phyloP scores from a whole-genome alignment of 35 echinoderm and acorn worm species.

The Heliocidaris tuberculata region DNA sequence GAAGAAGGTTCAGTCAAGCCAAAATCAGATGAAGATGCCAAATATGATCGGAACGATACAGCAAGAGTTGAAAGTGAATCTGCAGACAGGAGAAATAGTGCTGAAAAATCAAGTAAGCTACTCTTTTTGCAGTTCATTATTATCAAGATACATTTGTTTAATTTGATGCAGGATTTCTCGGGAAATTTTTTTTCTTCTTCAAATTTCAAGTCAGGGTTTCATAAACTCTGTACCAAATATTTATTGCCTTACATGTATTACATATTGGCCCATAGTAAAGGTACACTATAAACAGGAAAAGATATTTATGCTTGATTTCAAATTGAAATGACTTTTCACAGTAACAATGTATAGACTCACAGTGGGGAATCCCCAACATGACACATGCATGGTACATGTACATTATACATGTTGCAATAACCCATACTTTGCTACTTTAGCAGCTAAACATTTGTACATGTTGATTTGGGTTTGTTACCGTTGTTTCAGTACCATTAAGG shows the following conservation, averaged over 20 bases:
- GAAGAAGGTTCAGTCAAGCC: not conserved
- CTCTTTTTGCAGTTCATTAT: not conserved
- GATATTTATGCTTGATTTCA: not conserved
- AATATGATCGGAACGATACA: not conserved
- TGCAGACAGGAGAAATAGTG: not conserved
- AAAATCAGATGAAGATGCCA: not conserved
- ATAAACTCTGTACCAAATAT: too few relatives aligned
- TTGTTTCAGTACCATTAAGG: too few relatives aligned
- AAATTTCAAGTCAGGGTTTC: too few relatives aligned
- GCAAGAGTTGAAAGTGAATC: not conserved
- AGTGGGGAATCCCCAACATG: not conserved
- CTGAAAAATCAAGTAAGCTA: not conserved
- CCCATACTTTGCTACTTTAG: not conserved
- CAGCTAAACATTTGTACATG: too few relatives aligned
- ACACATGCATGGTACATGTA: not conserved
- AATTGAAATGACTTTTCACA: not conserved
- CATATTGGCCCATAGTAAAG: too few relatives aligned
- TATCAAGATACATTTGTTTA: too few relatives aligned
- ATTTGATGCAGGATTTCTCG: too few relatives aligned
- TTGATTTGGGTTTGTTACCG: too few relatives aligned
- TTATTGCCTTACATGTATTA: too few relatives aligned
- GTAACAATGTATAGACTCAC: not conserved
- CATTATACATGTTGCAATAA: not conserved
- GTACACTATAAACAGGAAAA: not conserved
- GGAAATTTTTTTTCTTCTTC: too few relatives aligned